Base-by-base conservation (phyloP, 2,113 vertebrate species). In the Tupaia tana region DNA sequence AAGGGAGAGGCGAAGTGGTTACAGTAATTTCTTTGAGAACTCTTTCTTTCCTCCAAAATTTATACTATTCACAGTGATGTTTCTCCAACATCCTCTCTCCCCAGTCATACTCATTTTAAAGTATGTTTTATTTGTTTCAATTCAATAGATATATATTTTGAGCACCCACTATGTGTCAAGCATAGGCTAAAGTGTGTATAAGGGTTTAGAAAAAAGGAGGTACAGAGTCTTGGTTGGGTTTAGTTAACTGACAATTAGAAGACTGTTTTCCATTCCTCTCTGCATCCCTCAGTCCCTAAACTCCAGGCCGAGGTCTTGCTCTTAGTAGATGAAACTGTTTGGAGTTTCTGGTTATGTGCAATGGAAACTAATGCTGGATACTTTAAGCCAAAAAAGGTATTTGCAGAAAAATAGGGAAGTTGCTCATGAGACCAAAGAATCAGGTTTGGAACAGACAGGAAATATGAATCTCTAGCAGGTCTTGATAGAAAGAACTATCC, bases 31-130 rank as follows among this genome's bases (percentile, higher is more conserved):
- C 75, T 91, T 82, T 64, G 64, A 88, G 87, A 90, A 9, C 25
- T 29, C 24, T 82, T 95, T 93, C 83, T 91, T 95, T 66, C 54
- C 43, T 93, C 11, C 43, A 56, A 43, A 81, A 61, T 92, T 73
- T 84, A 27, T 43, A 18, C 66, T 64, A 16, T 91, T 89, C 70
- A 74, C 27, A 82, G n/a, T 64, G 66, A 43, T 64, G n/a, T 64
- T 96, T 93, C 29, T 77, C 22, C 2, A 34, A n/a, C 64, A 59
- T 80, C 61, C 58, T 74, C 11, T 84, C 15, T 85, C 14, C 75
- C 6, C 25, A 77, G 56, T 31, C n/a, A 9, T 27, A 22, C 15
- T 34, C 15, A 34, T 15, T 74, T 93, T 56, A 24, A 61, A 27
- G 22, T 34, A 54, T 63, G 24, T 81, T 86, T 86, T 84, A 82